Evolutionary conservation across 2,113 vertebrate genomes (phyloP), one percentile per base, ranked within the genome.

Genomic region (Mustela nigripes): DNA sequence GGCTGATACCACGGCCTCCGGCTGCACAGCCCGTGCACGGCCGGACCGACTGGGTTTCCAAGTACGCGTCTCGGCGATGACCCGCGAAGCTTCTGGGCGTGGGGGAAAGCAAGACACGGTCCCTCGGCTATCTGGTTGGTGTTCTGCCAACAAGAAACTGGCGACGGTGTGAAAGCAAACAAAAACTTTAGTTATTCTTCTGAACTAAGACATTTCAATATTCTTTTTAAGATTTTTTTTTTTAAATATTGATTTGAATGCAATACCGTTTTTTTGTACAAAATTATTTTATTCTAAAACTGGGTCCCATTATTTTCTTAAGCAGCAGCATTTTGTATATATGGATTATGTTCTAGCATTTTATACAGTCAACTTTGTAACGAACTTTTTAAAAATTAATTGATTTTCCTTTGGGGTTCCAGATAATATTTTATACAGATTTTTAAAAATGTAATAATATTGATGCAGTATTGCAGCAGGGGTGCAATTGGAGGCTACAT

Each of bases 21-120:
- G 98, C 99, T 0, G 96, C 98, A 1, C 99, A 99, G 94, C 99
- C 99, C 0, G 97, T 99, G 94, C 99, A 99, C 0, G 99, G 99
- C n/a, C 99, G 99, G 26, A 98, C 99, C 10, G 99, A 99, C 99
- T 99, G 99, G 99, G 99, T 99, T 94, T 99, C 99, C 4, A 99
- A 99, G 99, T 99, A 99, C 0, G 98, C 99, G 1, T 93, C 98
- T 76, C 99, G 98, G 97, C 99, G 99, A 85, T 99, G 99, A 99
- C 50, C 0, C 0, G 5, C 14, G 7, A 28, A 56, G 81, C 5
- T 1, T 10, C 58, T 69, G 74, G 74, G 14, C 31, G 0, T 1
- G 3, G 24, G 63, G 78, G 90, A 36, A 16, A 39, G 62, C 31
- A 0, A 58, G 0, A 0, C 19, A 5, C 63, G 58, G 69, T 82